Evolutionary conservation across 2,888 invertebrate species (phyloP).

Genomic region (Arge pagana): DNA sequence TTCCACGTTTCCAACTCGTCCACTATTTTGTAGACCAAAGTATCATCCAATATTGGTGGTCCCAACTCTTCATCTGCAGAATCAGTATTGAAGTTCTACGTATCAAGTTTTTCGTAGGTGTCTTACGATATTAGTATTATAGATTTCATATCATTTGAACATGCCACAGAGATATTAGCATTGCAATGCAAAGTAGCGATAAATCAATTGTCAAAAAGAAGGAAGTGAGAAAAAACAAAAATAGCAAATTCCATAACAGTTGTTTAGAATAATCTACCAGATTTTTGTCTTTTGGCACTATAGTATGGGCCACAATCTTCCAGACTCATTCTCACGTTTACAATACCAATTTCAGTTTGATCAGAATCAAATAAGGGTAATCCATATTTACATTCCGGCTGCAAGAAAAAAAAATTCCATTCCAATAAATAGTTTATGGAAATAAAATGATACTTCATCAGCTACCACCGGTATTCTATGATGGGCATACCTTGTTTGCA

Average conservation of each 20-base stretch:
- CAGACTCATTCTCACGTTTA: conserved; percentile 43
- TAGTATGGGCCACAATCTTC: conserved; percentile 49
- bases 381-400: conserved; percentile 43
- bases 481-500: conserved; percentile 45
- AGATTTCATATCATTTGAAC: not conserved
- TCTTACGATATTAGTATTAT: not conserved
- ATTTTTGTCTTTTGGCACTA: conserved; percentile 34
- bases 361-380: conserved; percentile 41
- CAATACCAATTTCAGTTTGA: conserved; percentile 40
- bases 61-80: conserved; percentile 46
- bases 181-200: too few species aligned
- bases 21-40: conserved; percentile 62
- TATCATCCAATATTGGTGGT: conserved; percentile 50
- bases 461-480: too few species aligned
- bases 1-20: conserved; percentile 78
- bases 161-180: too few species aligned
- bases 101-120: not conserved
- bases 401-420: conserved; percentile 19
- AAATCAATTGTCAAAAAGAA: too few species aligned
- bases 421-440: too few species aligned
- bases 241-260: too few species aligned
- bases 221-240: too few species aligned
- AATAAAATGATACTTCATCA: too few species aligned
- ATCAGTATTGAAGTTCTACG: not conserved
- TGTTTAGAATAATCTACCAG: too few species aligned